These are phyloP conservation scores for Heptranchias perlo DNA, from an alignment of 2,113 vertebrate genomes.

Conservation along the genomic window DNA sequence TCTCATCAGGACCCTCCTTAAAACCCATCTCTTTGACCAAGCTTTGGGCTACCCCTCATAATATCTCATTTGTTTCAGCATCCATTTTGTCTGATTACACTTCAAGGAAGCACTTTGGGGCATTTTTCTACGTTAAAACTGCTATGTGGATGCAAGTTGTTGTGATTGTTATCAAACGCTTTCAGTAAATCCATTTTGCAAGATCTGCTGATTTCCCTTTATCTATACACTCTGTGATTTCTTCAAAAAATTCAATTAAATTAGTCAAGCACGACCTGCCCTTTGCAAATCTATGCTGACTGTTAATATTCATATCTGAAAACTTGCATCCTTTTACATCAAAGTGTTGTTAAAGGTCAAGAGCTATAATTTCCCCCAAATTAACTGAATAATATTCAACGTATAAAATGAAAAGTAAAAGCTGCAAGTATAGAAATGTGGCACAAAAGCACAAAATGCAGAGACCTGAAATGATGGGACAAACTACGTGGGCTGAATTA, in stretches of 20 bases:
- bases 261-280: neutral
- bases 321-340: neutral
- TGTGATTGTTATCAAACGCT: neutral
- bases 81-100: neutral
- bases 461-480: neutral
- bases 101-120: neutral
- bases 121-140: neutral
- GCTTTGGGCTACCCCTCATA: neutral
- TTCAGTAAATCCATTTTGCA: neutral
- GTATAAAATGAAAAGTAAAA: neutral
- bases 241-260: constrained; percentile 10
- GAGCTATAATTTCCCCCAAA: neutral
- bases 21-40: neutral
- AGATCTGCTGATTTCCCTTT: neutral
- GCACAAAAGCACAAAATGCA: neutral
- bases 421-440: neutral
- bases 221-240: neutral
- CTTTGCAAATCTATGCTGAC: neutral
- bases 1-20: neutral
- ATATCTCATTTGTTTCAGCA: neutral
- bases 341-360: neutral
- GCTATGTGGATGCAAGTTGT: neutral
- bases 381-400: neutral
- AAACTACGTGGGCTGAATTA: neutral
- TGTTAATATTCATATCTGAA: neutral